Evolutionary conservation across 2,113 vertebrate species (phyloP), one percentile per base, ranked within the genome.

Genomic region (Eclectus roratus): DNA sequence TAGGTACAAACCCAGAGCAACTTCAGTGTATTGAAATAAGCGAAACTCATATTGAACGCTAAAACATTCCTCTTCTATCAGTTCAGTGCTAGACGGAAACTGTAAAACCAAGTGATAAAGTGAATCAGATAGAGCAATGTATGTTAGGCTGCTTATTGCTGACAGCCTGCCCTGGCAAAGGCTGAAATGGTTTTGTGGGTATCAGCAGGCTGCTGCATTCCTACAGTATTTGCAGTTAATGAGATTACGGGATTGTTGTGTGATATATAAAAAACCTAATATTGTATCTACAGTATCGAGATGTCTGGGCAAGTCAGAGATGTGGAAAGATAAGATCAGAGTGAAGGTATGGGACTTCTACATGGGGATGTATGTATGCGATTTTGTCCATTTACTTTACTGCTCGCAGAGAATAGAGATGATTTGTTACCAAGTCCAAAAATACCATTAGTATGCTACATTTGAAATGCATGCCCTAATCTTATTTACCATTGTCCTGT

Each of bases 401-500:
- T 82, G 50, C 37, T 92, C 85, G 61, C 68, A 39, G 37, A 33
- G 23, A 76, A 66, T 29, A 73, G 58, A 71, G 64, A 37, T 78
- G 82, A 77, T 92, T 80, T 86, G 90, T 88, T 90, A 29, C 1
- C 10, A 76, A 90, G 31, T 91, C 79, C 31, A 55, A 52, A 88
- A 91, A 70, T 65, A 43, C 53, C 55, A 80, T 87, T 95, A 85
- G 28, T 80, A 73, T 77, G 74, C 79, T 88, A 41, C 33, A 50
- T 63, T 87, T 83, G 63, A 87, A 93, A 89, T 73, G 49, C 41
- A 58, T 60, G 66, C 50, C 37, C 63, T 94, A 85, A 80, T 77
- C 68, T 91, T 94, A 65, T 87, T 94, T 93, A 70, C 81, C 25
- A 49, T 88, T 95, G 84, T 92, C 78, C 61, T 73, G n/a, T 85